These are phyloP conservation scores for Drosophila burlai DNA, from an alignment of 1,140 invertebrate genomes.

Conservation along the genomic window DNA sequence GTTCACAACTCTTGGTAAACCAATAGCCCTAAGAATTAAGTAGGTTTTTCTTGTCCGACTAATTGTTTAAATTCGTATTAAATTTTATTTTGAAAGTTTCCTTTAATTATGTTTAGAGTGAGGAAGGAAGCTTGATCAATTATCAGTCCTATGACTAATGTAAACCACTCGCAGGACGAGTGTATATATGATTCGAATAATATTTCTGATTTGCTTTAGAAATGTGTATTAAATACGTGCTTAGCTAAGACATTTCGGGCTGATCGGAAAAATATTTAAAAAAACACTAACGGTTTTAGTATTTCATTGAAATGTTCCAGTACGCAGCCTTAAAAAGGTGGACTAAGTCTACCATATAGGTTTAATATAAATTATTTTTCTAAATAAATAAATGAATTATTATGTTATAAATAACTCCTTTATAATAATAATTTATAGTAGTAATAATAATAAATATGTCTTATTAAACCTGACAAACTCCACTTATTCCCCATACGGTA, in stretches of 20 bases:
- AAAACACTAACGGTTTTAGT: background rate
- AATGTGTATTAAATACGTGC: too few relatives aligned
- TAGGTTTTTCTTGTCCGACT: background rate
- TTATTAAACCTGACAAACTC: too few relatives aligned
- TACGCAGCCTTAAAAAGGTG: too few relatives aligned
- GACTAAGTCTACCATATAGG: too few relatives aligned
- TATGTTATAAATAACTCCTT: too few relatives aligned
- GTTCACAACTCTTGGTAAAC: constrained; percentile 9
- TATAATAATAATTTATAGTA: too few relatives aligned
- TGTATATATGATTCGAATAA: background rate
- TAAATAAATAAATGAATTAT: too few relatives aligned
- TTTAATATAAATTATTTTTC: too few relatives aligned
- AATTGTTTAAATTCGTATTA: background rate
- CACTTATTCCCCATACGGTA: too few relatives aligned
- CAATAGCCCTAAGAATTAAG: background rate
- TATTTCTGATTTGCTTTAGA: too few relatives aligned
- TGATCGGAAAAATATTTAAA: background rate
- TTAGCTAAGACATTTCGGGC: background rate
- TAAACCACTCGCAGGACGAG: background rate
- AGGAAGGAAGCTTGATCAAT: background rate
- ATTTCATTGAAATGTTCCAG: background rate
- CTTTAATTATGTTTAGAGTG: too few relatives aligned
- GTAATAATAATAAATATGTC: too few relatives aligned
- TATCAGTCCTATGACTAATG: background rate
- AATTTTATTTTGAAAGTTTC: background rate